Evolutionary conservation across 1,140 invertebrate species (phyloP), one percentile per base, ranked within the genome.

Genomic region (Latrodectus geometricus): DNA sequence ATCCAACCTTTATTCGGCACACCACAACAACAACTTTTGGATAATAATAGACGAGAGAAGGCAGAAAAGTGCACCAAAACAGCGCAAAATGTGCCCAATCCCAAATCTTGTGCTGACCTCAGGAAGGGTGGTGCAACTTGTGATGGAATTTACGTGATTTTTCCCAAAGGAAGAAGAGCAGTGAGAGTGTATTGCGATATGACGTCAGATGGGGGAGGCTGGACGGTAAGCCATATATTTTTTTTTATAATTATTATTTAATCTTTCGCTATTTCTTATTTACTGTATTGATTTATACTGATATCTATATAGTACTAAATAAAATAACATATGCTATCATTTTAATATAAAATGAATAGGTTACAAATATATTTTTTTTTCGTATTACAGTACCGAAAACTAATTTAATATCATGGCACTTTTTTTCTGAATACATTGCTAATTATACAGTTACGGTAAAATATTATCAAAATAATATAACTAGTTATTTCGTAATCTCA

Each of bases 131-230:
- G 96, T 5, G 96, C 96, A 94, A 93, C 94, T 83, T 94, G 96
- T 88, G 96, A 95, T 35, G 96, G 96, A 15, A 95, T 97, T 2
- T 97, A 96, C 90, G 96, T 97, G 89, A 92, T 97, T 52, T 84
- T 78, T 9, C 75, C 76, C 9, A 73, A 88, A 21, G 56, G 69
- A 9, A n/a, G 68, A 1, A 52, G 69, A 74, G 81, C 81, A 12
- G 95, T 96, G 91, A 96, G 96, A 90, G 96, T 97, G 9, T 97
- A 93, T 90, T 98, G 97, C 90, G 96, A 98, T 90, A 96, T 98
- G 92, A 95, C 96, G 89, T 93, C 95, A 20, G 94, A 96, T 68
- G 96, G 96, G 88, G 97, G 97, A 12, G 97, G 97, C 78, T 98
- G 97, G 97, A 98, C 96, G 90, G 96, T 98, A 93, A 95, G 93